These are phyloP conservation scores for Amiota minor DNA, from an alignment of 2,888 invertebrate genomes.

Conservation along the genomic window DNA sequence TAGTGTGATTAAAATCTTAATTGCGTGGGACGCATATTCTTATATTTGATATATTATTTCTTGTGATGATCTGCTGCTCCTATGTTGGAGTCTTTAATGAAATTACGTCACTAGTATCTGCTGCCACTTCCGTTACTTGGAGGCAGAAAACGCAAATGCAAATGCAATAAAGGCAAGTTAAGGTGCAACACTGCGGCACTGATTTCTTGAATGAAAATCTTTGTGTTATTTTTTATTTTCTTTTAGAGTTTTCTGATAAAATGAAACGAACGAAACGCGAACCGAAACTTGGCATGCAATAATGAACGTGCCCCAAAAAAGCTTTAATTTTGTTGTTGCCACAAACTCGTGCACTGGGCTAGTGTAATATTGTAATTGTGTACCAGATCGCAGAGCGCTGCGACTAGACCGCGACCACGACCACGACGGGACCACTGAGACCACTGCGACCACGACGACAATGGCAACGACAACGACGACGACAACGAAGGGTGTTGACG, in stretches of 20 bases:
- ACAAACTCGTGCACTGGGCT: slow-evolving; percentile 34
- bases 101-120: slow-evolving; percentile 19
- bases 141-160: no score
- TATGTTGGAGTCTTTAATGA: neutral
- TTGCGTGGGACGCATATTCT: slow-evolving; percentile 1
- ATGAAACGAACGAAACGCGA: neutral
- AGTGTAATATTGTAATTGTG: slow-evolving; percentile 34
- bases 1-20: neutral
- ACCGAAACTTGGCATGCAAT: neutral
- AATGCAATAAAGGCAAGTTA: neutral
- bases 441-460: slow-evolving; percentile 27
- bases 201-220: neutral
- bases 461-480: neutral
- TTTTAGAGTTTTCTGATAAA: slow-evolving; percentile 13
- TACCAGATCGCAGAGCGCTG: slow-evolving; percentile 23
- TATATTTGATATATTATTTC: neutral
- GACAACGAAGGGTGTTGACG: neutral
- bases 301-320: slow-evolving; percentile 1
- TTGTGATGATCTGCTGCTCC: neutral
- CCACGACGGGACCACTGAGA: neutral
- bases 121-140: slow-evolving; percentile 8
- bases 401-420: slow-evolving; percentile 15
- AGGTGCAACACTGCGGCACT: neutral
- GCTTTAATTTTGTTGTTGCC: slow-evolving; percentile 1
- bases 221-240: slow-evolving; percentile 9